Evolutionary conservation across 2,888 invertebrate genomes (phyloP).

Genomic region (Belgica antarctica): DNA sequence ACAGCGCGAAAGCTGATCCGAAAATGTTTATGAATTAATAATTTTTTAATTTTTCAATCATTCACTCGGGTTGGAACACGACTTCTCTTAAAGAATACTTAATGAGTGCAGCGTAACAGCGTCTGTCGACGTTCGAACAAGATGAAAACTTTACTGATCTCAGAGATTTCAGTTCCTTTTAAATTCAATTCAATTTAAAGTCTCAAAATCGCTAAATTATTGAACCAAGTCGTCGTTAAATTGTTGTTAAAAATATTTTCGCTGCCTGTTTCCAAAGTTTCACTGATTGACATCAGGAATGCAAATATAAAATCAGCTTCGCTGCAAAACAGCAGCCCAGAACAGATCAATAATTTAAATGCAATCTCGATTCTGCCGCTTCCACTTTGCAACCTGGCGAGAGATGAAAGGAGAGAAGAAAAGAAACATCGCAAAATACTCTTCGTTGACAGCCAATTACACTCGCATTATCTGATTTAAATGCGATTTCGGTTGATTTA

Average conservation of each 20-base stretch:
- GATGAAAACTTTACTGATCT: background rate
- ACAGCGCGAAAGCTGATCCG: background rate
- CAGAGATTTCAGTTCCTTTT: background rate
- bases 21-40: conserved; percentile 11
- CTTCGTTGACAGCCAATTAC: conserved; percentile 43
- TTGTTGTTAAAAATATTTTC: conserved; percentile 13
- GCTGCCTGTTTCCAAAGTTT: background rate
- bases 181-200: background rate
- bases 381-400: background rate
- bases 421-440: conserved; percentile 29
- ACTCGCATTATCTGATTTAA: conserved; percentile 44
- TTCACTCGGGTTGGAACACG: background rate
- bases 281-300: conserved; percentile 40
- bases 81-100: conserved; percentile 38
- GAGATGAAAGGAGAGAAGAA: background rate
- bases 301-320: conserved; percentile 33
- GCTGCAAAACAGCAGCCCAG: background rate
- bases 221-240: conserved; percentile 15
- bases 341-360: conserved; percentile 43
- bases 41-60: conserved; percentile 24
- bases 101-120: conserved; percentile 27
- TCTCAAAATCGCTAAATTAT: conserved; percentile 2
- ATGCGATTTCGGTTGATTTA: conserved; percentile 43
- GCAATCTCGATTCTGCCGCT: conserved; percentile 34
- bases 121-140: conserved; percentile 3